Evolutionary conservation across 2,797 vertebrate genomes (phyloP).

Genomic region (Myotis findleyi): DNA sequence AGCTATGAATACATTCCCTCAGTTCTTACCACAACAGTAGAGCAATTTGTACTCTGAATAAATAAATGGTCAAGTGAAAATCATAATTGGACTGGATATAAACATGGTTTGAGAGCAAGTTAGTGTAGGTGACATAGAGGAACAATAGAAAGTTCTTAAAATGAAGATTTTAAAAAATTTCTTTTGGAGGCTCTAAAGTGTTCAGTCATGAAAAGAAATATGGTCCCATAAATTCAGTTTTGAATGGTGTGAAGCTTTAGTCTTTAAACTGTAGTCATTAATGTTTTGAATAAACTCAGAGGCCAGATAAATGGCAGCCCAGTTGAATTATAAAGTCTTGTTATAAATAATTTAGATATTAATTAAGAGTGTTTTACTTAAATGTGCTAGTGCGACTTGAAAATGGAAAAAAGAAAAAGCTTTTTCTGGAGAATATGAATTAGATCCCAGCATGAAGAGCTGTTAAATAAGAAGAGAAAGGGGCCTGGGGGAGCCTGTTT

Average conservation of each 20-base stretch:
- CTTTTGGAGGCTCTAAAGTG: not conserved
- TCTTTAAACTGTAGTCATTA: not conserved
- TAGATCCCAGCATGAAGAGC: not conserved
- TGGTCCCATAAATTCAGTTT: not conserved
- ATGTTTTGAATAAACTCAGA: conserved; percentile 15
- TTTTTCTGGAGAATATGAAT: conserved; percentile 18
- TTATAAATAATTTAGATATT: conserved; percentile 16
- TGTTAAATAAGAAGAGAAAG: not conserved
- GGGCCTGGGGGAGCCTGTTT: accelerated
- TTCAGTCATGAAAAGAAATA: not conserved
- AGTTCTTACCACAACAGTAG: not conserved
- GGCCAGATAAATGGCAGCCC: not conserved
- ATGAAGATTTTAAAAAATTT: conserved; percentile 12
- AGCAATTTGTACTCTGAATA: not conserved
- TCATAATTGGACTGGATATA: not conserved
- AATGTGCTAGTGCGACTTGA: not conserved
- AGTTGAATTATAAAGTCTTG: conserved; percentile 7
- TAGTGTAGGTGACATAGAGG: not conserved
- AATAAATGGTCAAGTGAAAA: conserved; percentile 46
- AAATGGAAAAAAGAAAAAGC: not conserved
- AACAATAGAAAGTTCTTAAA: conserved; percentile 43
- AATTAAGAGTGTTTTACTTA: conserved; percentile 39
- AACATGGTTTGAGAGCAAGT: conserved; percentile 38
- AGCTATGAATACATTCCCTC: not conserved
- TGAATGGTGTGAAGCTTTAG: not conserved